A percentile compares a stretch with the other conserved stretches of the same genome.
Conservation (phyloP, 2,113 vertebrate genomes). For the Dissostichus mawsoni region DNA sequence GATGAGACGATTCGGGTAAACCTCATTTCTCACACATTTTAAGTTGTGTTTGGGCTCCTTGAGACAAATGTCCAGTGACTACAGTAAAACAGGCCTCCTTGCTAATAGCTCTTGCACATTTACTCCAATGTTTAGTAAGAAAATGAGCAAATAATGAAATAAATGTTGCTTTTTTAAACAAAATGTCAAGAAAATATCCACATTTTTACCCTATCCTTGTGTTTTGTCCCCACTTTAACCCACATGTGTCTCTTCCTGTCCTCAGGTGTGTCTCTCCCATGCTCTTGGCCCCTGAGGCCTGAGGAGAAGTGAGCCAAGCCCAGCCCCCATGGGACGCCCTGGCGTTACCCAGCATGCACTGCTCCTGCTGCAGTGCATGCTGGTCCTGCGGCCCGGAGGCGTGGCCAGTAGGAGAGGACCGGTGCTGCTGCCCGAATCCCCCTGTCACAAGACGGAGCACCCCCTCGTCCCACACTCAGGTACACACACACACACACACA, state of each 20-base stretch:
- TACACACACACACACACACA: constrained; percentile 59
- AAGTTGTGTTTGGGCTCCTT: no score
- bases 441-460: constrained; percentile 90
- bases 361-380: constrained; percentile 86
- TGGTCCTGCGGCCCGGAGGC: constrained; percentile 80
- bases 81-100: no score
- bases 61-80: no score
- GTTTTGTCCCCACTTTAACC: no score
- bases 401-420: constrained; percentile 78
- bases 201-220: no score
- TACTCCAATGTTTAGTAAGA: no score
- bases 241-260: constrained; percentile 24
- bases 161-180: no score
- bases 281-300: constrained; percentile 82
- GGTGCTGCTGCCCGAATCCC: constrained; percentile 77
- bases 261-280: constrained; percentile 86
- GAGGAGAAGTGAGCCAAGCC: constrained; percentile 81
- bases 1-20: background rate
- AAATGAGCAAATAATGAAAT: no score
- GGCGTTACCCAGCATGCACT: constrained; percentile 82
- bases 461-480: constrained; percentile 91
- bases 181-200: no score
- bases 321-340: constrained; percentile 82
- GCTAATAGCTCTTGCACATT: no score
- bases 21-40: no score